phyloP scores from a whole-genome alignment of 2,113 vertebrate genomes.

The Bolborhynchus lineola region DNA sequence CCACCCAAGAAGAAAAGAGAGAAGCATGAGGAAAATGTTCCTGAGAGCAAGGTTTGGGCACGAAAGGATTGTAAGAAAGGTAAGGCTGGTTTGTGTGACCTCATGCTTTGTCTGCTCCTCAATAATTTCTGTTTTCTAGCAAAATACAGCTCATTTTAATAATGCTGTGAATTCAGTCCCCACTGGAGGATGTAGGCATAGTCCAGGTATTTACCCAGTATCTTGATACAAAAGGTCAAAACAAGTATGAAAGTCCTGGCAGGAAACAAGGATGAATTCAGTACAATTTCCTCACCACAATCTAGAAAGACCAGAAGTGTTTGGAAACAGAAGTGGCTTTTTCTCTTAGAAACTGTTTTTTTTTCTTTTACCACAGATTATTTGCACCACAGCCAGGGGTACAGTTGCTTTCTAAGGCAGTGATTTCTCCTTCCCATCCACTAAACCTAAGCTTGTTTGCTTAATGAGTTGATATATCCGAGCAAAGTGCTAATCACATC shows the following conservation, averaged over 20 bases:
- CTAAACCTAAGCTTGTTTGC: neutral
- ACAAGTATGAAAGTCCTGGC: neutral
- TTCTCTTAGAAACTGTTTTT: neutral
- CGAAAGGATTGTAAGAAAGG: neutral
- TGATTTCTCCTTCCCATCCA: neutral
- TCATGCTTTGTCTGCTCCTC: neutral
- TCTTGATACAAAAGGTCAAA: neutral
- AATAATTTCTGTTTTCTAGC: neutral
- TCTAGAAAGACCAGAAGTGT: neutral
- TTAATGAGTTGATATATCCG: neutral
- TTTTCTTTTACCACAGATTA: neutral
- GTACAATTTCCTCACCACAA: neutral
- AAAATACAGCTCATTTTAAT: neutral
- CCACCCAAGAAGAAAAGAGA: neutral
- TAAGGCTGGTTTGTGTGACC: neutral
- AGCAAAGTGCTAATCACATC: neutral
- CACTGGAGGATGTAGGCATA: neutral
- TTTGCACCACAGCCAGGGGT: neutral
- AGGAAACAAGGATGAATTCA: neutral
- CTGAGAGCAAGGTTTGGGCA: neutral
- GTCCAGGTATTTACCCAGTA: neutral
- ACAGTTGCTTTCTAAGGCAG: neutral
- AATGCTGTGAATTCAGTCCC: neutral
- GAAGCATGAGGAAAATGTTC: neutral
- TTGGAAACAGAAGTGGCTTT: constrained; percentile 1